Base-by-base conservation (phyloP, 2,888 invertebrate genomes). In the Drosophila colorata region DNA sequence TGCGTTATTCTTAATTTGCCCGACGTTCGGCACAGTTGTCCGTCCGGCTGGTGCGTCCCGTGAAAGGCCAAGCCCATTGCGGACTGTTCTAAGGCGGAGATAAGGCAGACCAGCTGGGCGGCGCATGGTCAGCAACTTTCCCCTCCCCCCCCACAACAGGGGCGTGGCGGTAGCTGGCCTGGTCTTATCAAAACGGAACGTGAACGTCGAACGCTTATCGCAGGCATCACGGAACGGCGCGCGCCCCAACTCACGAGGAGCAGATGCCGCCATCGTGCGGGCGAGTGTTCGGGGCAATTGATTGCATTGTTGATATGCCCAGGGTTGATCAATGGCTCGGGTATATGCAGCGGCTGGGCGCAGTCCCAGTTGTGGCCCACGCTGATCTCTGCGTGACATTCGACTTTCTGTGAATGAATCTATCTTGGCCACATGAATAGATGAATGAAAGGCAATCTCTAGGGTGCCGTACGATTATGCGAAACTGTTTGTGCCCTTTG, bases 1-100 rank as follows among this genome's bases (percentile, higher is more conserved):
- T 73, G 68, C 64, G 73, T 60, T 74, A 74, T 74, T 69, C 43
- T 55, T 23, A 69, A 40, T 65, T 74, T 38, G 64, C 43, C 52
- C 74, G 69, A 74, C 60, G 74, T 48, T 40, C 25, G 60, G 44
- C 20, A 41, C 40, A 7, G 40, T 47, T 33, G 28, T 9, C 9
- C 28, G 46, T 73, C 51, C 68, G 58, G 38, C 47, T 25, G 59
- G 49, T 63, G 16, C 20, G n/a, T 48, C 31, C 23, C 23, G 16
- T 6, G 51, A 70, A 57, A 63, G 75, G 63, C 66, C 74, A 70
- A 63, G 51, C 58, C 49, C 16, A 57, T 59, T 48, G 23, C 40
- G 55, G 37, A 37, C 25, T 58, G 51, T 58, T 63, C 68, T 25
- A 63, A 23, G 14, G 57, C 16, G 28, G 49, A 23, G 70, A 74